Base-by-base conservation (phyloP, 1,140 invertebrate genomes). In the Latrodectus geometricus region DNA sequence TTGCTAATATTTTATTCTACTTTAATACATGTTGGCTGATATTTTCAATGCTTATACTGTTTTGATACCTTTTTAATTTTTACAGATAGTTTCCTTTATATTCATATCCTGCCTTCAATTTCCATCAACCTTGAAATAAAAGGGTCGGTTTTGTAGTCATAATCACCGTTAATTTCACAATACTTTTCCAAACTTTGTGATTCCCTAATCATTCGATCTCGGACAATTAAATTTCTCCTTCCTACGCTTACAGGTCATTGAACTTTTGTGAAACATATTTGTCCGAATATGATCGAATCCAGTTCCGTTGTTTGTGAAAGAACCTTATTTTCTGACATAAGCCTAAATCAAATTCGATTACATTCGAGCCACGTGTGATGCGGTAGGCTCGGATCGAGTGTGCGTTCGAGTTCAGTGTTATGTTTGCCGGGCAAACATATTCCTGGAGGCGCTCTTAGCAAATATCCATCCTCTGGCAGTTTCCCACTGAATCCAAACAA, bases 401-500 rank as follows among this genome's bases (percentile, higher is more conserved):
- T n/a, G 52, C 54, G 8, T 14, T 23, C 52, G 54, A 76, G 74
- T 76, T 76, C 74, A 76, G 50, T 54, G 73, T 61, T 77, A 77
- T 15, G 8, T n/a, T 56, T 66, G 35, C 76, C 17, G 35, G 76
- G 21, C 61, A 73, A 78, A 66, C 56, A 61, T 80, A 49, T 80
- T 52, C n/a, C 48, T 80, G 48, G 20, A 52, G 78, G 66, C 78
- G 65, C 49, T 80, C 65, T 20, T n/a, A 66, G 11, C 54, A 11
- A 14, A 17, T 61, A 61, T 61, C 54, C 54, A 61, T 14, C 76
- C 23, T 20, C 35, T 17, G 20, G 35, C 35, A 20, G 54, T 35
- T 66, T 61, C 73, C 56, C 56, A 52, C 68, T 20, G 11, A 5
- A 35, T 35, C 35, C 35, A 35, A 35, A 35, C 21, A n/a, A n/a